A percentile compares a stretch with the other conserved stretches of the same genome.
Conservation (phyloP, 2,113 vertebrate species). For the Rafetus swinhoei region DNA sequence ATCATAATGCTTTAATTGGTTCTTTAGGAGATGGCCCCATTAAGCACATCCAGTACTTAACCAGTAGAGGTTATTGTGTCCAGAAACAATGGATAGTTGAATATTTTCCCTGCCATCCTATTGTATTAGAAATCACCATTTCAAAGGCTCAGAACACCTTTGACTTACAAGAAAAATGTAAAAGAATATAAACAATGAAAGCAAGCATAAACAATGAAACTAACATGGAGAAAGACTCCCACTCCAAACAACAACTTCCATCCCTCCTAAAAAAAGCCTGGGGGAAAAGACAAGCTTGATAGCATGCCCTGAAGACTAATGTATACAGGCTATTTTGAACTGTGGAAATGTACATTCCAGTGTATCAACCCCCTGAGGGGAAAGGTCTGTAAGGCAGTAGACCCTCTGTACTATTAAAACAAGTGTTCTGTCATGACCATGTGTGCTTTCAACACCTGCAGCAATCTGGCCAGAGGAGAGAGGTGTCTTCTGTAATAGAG, state of each 20-base stretch:
- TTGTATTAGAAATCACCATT: not conserved
- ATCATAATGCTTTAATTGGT: not conserved
- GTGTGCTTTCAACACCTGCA: no score
- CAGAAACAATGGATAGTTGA: not conserved
- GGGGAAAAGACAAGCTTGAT: not conserved
- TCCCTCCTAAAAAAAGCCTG: not conserved
- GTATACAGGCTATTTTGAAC: constrained; percentile 18
- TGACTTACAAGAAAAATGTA: not conserved
- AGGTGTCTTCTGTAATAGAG: no score
- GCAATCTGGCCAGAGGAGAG: no score
- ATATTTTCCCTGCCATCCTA: not conserved
- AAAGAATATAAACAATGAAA: not conserved
- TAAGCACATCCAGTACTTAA: not conserved
- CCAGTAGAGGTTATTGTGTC: not conserved
- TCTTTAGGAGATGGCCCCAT: not conserved
- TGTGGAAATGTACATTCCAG: not conserved
- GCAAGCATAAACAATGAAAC: not conserved
- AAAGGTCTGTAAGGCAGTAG: no score
- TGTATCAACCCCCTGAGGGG: constrained; percentile 4
- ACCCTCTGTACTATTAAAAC: no score
- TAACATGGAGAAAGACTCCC: not conserved
- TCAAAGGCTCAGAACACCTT: not conserved
- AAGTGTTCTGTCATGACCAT: no score
- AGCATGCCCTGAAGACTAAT: constrained; percentile 8
- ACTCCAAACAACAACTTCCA: not conserved